Percentiles rank a stretch among this genome's conserved stretches.
phyloP scores from a whole-genome alignment of 2,888 invertebrate species.

The Lordiphosa andalusiaca region DNA sequence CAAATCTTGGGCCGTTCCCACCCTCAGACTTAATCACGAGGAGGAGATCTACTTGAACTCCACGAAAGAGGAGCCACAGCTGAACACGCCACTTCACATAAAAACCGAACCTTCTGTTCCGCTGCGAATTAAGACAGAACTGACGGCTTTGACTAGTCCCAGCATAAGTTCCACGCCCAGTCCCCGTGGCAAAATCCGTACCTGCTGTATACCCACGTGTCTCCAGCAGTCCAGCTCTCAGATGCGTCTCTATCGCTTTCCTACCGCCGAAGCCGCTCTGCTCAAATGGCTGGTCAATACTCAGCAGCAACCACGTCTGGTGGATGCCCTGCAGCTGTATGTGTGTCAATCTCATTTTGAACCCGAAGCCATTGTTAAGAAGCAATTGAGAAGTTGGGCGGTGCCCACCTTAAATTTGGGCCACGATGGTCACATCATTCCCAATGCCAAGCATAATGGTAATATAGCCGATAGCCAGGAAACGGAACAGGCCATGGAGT shows the following conservation, averaged over 20 bases:
- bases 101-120: constrained; percentile 10
- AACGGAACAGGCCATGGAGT: constrained; percentile 47
- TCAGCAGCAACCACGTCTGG: constrained; percentile 48
- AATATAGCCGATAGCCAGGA: constrained; percentile 54
- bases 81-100: constrained; percentile 8
- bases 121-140: constrained; percentile 31
- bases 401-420: constrained; percentile 68
- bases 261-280: constrained; percentile 43
- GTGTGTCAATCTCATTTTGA: constrained; percentile 69
- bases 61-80: constrained; percentile 1
- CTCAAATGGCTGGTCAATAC: constrained; percentile 69
- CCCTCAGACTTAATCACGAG: constrained; percentile 45
- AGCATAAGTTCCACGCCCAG: constrained; percentile 45
- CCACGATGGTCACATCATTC: constrained; percentile 54
- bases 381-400: constrained; percentile 62
- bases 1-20: constrained; percentile 54
- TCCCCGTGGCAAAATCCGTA: constrained; percentile 43
- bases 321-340: constrained; percentile 42
- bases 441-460: constrained; percentile 61
- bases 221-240: constrained; percentile 21
- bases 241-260: constrained; percentile 56
- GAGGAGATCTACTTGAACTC: constrained; percentile 43
- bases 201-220: constrained; percentile 55
- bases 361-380: constrained; percentile 48
- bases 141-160: constrained; percentile 36